Evolutionary conservation across 2,113 vertebrate genomes (phyloP), one percentile per base, ranked within the genome.

Genomic region (Epinephelus fuscoguttatus): DNA sequence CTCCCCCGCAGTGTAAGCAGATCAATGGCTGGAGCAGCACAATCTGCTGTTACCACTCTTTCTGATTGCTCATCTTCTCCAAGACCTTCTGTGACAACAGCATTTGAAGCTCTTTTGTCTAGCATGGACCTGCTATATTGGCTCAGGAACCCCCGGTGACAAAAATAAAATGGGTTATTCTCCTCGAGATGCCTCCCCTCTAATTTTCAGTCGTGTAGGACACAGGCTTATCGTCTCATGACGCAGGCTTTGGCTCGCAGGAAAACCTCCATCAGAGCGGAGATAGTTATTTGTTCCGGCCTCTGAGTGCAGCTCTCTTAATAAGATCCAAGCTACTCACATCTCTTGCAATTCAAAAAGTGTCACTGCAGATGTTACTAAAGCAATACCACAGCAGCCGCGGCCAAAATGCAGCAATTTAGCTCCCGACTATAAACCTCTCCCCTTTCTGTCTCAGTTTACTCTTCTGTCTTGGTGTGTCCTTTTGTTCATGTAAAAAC

Each of bases 141-240:
- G 33, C 59, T 61, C 12, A 17, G 40, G n/a, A 49, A 49, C 84
- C 52, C 12, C 33, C 27, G 8, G 67, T 83, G 70, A 82, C 67
- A 82, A 42, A 70, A 72, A 70, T 67, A 75, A 88, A 88, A 81
- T 70, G 37, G 81, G 64, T 86, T 81, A 78, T 85, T 80, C 64
- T 71, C n/a, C 71, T 70, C 23, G 45, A 75, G 75, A 80, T 56
- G 66, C 75, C 63, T 64, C 67, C 62, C 45, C 14, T 68, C 50
- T 52, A 78, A 53, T 71, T 68, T 85, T 63, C 62, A 33, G 71
- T 72, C 74, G 63, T 59, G 74, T 30, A 70, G 71, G 70, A 77
- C 66, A 63, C 57, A 1, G 59, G 74, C 73, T 92, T 82, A 70
- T 84, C 23, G 14, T 80, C 75, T 84, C 81, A 83, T 75, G 50